A percentile compares a stretch with the other conserved stretches of the same genome.
These are phyloP conservation scores for Hyperoplus immaculatus DNA, from an alignment of 2,797 vertebrate genomes.

Conservation along the genomic window DNA sequence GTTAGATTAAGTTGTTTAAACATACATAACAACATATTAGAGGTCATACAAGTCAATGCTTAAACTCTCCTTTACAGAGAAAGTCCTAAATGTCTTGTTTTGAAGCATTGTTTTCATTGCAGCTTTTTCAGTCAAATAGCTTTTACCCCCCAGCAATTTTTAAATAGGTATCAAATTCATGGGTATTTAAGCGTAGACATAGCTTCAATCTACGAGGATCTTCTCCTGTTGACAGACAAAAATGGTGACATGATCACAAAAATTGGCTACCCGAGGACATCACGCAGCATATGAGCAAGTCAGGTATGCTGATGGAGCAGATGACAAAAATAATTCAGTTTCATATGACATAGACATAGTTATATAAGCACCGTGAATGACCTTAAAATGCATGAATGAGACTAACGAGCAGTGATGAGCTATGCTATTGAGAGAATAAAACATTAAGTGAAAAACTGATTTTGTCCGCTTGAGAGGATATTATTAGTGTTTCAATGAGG, in stretches of 20 bases:
- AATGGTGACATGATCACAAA: slow-evolving; percentile 69
- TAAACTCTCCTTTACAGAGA: background rate
- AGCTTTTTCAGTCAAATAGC: background rate
- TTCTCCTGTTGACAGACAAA: slow-evolving; percentile 40
- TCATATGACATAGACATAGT: slow-evolving; percentile 20
- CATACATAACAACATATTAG: background rate
- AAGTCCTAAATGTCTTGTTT: background rate
- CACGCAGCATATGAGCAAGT: slow-evolving; percentile 35
- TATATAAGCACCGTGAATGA: slow-evolving; percentile 29
- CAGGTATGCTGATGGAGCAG: slow-evolving; percentile 43
- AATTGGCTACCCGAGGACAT: slow-evolving; percentile 57
- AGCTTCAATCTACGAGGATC: slow-evolving; percentile 30
- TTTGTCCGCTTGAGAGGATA: background rate
- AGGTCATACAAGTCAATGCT: background rate
- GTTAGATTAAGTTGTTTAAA: background rate
- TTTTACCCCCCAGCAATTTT: slow-evolving; percentile 4
- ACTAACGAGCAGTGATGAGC: slow-evolving; percentile 21
- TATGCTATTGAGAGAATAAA: slow-evolving; percentile 27
- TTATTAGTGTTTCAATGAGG: slow-evolving; percentile 18
- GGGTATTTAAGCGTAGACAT: slow-evolving; percentile 37
- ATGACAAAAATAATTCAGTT: slow-evolving; percentile 30
- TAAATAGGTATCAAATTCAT: slow-evolving; percentile 40
- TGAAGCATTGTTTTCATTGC: background rate
- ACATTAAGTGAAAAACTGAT: background rate
- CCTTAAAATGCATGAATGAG: slow-evolving; percentile 23